A percentile compares a stretch with the other conserved stretches of the same genome.
Evolutionary conservation across 2,888 invertebrate genomes (phyloP).

Genomic region (Pteria penguin): DNA sequence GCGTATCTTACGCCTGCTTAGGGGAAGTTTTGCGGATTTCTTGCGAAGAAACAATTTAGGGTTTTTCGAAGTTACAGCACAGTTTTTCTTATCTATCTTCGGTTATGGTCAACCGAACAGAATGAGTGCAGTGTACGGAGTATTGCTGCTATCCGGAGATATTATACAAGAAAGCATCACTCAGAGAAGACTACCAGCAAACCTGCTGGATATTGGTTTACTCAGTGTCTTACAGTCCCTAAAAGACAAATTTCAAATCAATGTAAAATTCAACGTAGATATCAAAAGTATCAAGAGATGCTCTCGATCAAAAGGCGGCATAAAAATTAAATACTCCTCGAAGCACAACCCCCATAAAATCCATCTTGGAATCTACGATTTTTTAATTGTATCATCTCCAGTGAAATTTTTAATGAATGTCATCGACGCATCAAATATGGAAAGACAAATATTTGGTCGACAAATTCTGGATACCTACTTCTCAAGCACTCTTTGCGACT

Average conservation of each 20-base stretch:
- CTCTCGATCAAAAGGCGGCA: not conserved
- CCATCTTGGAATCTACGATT: not conserved
- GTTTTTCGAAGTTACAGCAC: no score
- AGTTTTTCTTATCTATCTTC: no score
- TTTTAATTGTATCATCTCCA: constrained; percentile 7
- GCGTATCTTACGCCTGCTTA: no score
- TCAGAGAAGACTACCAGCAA: no score
- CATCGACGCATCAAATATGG: not conserved
- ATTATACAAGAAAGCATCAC: no score
- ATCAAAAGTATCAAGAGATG: not conserved
- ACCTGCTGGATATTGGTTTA: not conserved
- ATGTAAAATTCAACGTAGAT: not conserved
- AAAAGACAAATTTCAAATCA: not conserved
- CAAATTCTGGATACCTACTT: not conserved
- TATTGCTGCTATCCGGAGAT: no score
- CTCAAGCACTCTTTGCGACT: not conserved
- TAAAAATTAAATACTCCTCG: not conserved
- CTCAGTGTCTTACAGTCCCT: not conserved
- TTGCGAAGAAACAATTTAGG: no score
- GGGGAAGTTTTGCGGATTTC: no score
- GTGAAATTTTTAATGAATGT: constrained; percentile 3
- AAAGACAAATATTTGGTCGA: not conserved
- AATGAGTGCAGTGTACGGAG: constrained; percentile 16
- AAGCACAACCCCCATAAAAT: not conserved
- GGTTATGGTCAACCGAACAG: constrained; percentile 27